Evolutionary conservation across 2,113 vertebrate species (phyloP), one percentile per base, ranked within the genome.

Genomic region (Amia ocellicauda): DNA sequence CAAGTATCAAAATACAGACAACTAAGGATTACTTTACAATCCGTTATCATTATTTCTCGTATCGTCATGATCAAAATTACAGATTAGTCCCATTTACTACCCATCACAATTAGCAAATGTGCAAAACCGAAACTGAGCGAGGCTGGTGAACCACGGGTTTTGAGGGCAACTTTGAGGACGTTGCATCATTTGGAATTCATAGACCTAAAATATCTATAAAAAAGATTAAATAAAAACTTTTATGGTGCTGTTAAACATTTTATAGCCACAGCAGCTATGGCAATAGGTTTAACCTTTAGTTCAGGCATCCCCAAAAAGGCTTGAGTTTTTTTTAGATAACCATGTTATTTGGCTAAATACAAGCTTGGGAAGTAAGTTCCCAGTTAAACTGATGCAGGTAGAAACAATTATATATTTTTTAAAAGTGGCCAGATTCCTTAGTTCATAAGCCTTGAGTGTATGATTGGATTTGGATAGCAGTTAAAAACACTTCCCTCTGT

Each of bases 1-100:
- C 94, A 98, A 97, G 94, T 98, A 98, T 97, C 91, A 96, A 97
- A 97, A 97, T 93, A 94, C 89, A 92, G 90, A 94, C 85, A 64
- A 78, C 81, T 86, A 88, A 51, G 64, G 89, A 94, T 93, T 93
- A 92, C 89, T 95, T 90, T 94, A 92, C 88, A 90, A 52, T 70
- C 64, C 79, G 80, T 71, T 76, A 79, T 75, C 62, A 74, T 80
- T 86, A 69, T 78, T 64, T 64, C 67, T 60, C 74, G 77, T 63
- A 62, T 66, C 61, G 53, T 67, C 29, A 55, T 61, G 47, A 59
- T 82, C 83, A 83, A 86, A 82, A 88, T 88, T 88, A 90, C 86
- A 90, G 72, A 89, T 88, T 88, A 85, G 85, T 83, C 88, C 89
- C 81, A 75, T 75, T 86, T 67, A 69, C 88, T 90, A 74, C 68